These are phyloP conservation scores for Elgaria multicarinata DNA, from an alignment of 2,113 vertebrate genomes.

Conservation along the genomic window DNA sequence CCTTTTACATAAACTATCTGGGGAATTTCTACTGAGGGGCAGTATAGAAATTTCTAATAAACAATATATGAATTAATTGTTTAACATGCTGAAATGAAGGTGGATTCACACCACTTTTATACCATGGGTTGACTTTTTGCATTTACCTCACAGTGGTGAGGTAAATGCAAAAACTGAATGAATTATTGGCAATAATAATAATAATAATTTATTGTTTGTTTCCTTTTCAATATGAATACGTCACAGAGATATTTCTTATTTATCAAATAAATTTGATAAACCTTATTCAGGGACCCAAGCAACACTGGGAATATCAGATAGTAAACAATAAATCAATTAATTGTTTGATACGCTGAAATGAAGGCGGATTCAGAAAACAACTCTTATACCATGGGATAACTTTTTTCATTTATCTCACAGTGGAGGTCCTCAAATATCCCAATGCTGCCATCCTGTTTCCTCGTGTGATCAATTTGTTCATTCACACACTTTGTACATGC, in stretches of 20 bases:
- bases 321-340: neutral
- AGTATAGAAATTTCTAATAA: neutral
- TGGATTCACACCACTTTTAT: neutral
- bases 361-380: neutral
- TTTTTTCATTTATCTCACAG: too few relatives aligned
- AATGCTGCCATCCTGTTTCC: neutral
- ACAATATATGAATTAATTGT: too few relatives aligned
- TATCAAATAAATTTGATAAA: too few relatives aligned
- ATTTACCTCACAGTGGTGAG: neutral
- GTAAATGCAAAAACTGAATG: too few relatives aligned
- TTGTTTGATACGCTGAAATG: too few relatives aligned
- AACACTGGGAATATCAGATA: too few relatives aligned
- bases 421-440: neutral
- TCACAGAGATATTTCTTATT: too few relatives aligned
- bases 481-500: neutral
- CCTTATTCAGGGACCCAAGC: too few relatives aligned
- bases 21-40: neutral
- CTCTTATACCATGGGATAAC: too few relatives aligned
- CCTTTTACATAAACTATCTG: neutral
- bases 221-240: too few relatives aligned
- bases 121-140: neutral
- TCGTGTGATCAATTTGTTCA: neutral
- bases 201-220: too few relatives aligned
- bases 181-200: too few relatives aligned
- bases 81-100: neutral